A percentile compares a stretch with the other conserved stretches of the same genome.
Evolutionary conservation across 2,888 invertebrate species (phyloP).

Genomic region (Conops quadrifasciatus): DNA sequence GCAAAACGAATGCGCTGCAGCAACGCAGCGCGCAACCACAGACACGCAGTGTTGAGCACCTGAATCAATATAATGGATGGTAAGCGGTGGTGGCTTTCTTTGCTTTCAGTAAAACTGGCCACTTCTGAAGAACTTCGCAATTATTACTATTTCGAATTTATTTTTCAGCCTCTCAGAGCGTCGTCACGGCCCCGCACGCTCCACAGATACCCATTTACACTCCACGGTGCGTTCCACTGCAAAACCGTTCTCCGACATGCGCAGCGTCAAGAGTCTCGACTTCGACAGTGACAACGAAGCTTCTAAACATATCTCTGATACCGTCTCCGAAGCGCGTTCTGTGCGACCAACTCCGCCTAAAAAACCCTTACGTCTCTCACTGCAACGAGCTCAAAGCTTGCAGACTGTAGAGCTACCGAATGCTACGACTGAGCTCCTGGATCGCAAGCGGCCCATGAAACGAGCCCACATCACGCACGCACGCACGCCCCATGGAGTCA

Average conservation of each 20-base stretch:
- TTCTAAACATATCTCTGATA: conserved; percentile 30
- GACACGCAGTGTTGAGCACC: conserved; percentile 63
- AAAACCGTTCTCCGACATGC: conserved; percentile 56
- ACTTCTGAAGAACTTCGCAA: conserved; percentile 4
- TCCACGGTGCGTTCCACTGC: conserved; percentile 47
- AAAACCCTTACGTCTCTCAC: conserved; percentile 82
- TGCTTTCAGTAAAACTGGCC: neutral
- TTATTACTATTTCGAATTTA: neutral
- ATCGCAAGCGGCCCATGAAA: conserved; percentile 60
- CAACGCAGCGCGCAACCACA: conserved; percentile 54
- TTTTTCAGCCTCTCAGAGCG: conserved; percentile 52
- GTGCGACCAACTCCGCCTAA: conserved; percentile 83
- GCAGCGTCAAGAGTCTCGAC: conserved; percentile 78
- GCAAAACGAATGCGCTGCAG: conserved; percentile 45
- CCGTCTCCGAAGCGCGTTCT: conserved; percentile 68
- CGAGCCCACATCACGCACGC: conserved; percentile 57
- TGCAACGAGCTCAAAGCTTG: conserved; percentile 84
- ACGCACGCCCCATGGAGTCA: conserved; percentile 42
- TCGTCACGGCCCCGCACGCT: conserved; percentile 52
- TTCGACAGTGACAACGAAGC: conserved; percentile 78
- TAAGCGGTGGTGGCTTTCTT: conserved; percentile 13
- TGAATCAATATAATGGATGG: conserved; percentile 62
- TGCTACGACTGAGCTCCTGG: conserved; percentile 53
- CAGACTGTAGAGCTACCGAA: conserved; percentile 71
- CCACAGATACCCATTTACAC: conserved; percentile 48